Evolutionary conservation across 2,888 invertebrate genomes (phyloP).

Genomic region (Thera britannica): DNA sequence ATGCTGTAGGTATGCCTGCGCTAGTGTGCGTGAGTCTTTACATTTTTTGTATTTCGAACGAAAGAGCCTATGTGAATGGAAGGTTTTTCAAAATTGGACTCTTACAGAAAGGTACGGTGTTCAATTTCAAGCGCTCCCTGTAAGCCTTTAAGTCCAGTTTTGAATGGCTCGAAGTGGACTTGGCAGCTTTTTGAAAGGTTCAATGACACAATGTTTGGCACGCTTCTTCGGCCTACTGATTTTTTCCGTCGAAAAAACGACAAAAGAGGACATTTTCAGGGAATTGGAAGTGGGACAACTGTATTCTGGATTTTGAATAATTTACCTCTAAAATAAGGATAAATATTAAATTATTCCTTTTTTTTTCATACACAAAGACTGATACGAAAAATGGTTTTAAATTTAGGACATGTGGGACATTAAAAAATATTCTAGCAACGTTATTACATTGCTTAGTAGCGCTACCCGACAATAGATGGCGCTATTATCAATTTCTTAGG

Average conservation of each 20-base stretch:
- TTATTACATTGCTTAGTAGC: constrained; percentile 50
- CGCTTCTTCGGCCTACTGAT: constrained; percentile 69
- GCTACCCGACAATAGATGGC: constrained; percentile 77
- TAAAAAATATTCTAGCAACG: constrained; percentile 37
- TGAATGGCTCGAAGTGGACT: constrained; percentile 42
- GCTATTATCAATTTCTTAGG: constrained; percentile 42
- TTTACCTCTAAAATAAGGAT: constrained; percentile 64
- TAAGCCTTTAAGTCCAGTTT: constrained; percentile 58
- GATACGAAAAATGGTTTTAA: constrained; percentile 64
- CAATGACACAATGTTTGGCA: constrained; percentile 81
- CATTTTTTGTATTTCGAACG: constrained; percentile 67
- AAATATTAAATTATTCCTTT: constrained; percentile 32
- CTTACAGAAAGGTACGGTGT: constrained; percentile 52
- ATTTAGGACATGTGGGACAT: constrained; percentile 61
- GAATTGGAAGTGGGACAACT: constrained; percentile 73
- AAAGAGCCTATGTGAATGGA: constrained; percentile 69
- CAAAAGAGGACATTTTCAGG: constrained; percentile 73
- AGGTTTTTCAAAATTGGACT: constrained; percentile 69
- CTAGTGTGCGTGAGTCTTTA: constrained; percentile 72
- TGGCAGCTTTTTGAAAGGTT: constrained; percentile 75
- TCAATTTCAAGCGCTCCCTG: constrained; percentile 55
- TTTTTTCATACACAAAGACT: constrained; percentile 40
- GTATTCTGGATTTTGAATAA: constrained; percentile 50
- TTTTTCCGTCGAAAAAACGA: constrained; percentile 67
- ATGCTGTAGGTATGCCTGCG: constrained; percentile 46